Percentiles rank a stretch among this genome's conserved stretches.
These are phyloP conservation scores for Litocranius walleri DNA, from an alignment of 2,113 vertebrate genomes.

Conservation along the genomic window DNA sequence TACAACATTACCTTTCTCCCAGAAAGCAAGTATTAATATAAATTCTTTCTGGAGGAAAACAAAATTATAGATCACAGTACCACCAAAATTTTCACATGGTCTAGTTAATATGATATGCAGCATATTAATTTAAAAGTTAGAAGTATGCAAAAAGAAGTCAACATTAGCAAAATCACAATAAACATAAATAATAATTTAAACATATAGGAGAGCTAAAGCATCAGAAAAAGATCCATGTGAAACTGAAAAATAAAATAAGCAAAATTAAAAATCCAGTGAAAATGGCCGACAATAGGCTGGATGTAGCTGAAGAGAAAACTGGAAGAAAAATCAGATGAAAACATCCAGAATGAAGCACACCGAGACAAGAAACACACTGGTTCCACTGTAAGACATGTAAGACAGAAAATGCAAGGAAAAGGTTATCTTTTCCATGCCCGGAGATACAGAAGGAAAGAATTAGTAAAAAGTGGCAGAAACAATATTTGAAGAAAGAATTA, in stretches of 20 bases:
- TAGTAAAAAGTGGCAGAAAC: background rate
- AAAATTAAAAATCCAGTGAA: background rate
- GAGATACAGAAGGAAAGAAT: background rate
- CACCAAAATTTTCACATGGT: background rate
- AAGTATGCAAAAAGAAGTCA: background rate
- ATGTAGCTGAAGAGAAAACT: background rate
- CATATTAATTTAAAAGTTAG: background rate
- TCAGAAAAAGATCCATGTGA: background rate
- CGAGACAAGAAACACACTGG: background rate
- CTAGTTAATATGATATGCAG: background rate
- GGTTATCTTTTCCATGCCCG: background rate
- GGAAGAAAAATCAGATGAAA: background rate
- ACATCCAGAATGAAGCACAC: background rate
- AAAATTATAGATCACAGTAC: background rate
- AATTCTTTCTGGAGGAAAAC: background rate
- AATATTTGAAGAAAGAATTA: background rate
- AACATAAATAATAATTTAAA: background rate
- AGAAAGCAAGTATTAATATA: background rate
- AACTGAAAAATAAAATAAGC: background rate
- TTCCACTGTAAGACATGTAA: background rate
- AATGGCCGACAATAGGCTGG: background rate
- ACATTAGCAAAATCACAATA: background rate
- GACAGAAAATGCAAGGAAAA: background rate
- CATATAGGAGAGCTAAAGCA: background rate
- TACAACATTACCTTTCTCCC: background rate